Percentiles rank a stretch among this genome's conserved stretches.
Evolutionary conservation across 1,140 invertebrate genomes (phyloP).

Genomic region (Anthonomus grandis): DNA sequence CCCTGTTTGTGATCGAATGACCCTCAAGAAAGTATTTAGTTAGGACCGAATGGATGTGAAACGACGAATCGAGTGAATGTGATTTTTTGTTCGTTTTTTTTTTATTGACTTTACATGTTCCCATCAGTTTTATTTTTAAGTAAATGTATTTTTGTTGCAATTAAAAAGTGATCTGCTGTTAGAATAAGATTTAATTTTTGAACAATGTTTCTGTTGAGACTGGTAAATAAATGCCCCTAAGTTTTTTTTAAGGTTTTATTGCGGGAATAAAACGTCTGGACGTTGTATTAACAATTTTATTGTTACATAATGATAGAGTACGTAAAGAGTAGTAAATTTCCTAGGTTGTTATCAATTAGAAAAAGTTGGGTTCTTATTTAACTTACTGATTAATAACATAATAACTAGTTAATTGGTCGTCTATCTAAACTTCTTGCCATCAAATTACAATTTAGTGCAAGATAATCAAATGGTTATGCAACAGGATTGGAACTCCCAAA

Average conservation of each 20-base stretch:
- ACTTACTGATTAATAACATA: slow-evolving; percentile 10
- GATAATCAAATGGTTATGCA: no score
- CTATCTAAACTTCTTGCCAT: no score
- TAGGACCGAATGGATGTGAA: no score
- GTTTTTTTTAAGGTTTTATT: background rate
- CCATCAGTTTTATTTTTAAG: slow-evolving; percentile 3
- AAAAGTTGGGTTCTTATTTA: slow-evolving; percentile 8
- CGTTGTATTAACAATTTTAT: slow-evolving; percentile 12
- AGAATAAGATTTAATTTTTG: background rate
- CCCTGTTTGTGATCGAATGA: background rate
- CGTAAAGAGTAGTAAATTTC: slow-evolving; percentile 7
- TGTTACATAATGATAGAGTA: slow-evolving; percentile 5
- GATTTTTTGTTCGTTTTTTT: background rate
- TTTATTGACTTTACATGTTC: background rate
- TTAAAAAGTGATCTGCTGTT: slow-evolving; percentile 1
- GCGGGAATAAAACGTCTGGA: background rate
- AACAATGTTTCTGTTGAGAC: background rate
- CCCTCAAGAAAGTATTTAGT: no score
- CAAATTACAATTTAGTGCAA: no score
- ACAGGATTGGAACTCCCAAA: no score
- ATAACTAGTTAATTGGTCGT: no score
- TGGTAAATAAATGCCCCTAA: slow-evolving; percentile 1
- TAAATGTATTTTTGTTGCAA: background rate
- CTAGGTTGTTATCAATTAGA: slow-evolving; percentile 9
- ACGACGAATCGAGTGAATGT: no score